A percentile compares a stretch with the other conserved stretches of the same genome.
phyloP scores from a whole-genome alignment of 2,797 vertebrate species.

The Gambelia wislizenii region DNA sequence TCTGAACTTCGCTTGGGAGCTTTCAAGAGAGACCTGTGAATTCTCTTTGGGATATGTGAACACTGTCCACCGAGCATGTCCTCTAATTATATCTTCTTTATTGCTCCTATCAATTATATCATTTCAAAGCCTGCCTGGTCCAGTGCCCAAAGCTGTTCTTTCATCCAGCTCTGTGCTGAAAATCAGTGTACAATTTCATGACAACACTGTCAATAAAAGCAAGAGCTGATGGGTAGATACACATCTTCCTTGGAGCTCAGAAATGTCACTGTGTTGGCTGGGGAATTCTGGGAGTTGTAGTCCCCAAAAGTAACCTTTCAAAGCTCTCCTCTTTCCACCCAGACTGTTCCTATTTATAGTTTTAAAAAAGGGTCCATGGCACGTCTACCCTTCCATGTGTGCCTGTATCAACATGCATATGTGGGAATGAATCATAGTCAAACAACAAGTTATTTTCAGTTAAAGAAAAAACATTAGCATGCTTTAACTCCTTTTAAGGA shows the following conservation, averaged over 20 bases:
- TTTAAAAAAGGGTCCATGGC: not conserved
- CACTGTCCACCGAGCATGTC: not conserved
- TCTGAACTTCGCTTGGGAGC: not conserved
- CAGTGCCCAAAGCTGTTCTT: not conserved
- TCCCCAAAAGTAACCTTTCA: not conserved
- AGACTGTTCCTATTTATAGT: not conserved
- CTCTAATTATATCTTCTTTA: not conserved
- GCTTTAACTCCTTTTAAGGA: no score
- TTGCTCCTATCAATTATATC: not conserved
- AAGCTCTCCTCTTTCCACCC: not conserved
- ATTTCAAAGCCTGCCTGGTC: conserved; percentile 13
- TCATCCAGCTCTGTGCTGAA: not conserved
- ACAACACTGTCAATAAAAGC: no score
- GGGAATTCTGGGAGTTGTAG: not conserved
- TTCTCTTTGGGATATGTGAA: not conserved
- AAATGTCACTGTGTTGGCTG: no score
- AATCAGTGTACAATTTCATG: not conserved
- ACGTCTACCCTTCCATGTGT: not conserved
- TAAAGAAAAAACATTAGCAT: no score
- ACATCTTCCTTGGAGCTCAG: no score
- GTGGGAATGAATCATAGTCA: not conserved
- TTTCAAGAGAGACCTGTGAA: conserved; percentile 1
- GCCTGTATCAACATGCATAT: not conserved
- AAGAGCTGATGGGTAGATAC: no score
- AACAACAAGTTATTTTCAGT: not conserved